Conservation (phyloP, 2,797 vertebrate species). For the Kryptolebias ocellatus region DNA sequence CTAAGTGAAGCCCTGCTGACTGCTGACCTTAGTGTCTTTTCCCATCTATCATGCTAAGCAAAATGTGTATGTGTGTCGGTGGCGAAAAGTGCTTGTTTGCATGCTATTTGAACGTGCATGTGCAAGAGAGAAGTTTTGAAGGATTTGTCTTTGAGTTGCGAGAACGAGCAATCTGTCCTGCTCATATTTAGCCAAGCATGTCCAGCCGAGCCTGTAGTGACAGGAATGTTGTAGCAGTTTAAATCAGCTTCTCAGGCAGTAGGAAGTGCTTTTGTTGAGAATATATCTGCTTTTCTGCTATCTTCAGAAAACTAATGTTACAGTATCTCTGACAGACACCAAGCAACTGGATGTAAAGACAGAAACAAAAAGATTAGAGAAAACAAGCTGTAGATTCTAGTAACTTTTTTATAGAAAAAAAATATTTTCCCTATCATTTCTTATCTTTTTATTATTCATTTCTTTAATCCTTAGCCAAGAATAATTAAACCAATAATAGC, state of each 20-base stretch:
- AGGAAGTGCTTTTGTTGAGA: slow-evolving; percentile 62
- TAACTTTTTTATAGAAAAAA: neutral
- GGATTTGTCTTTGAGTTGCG: slow-evolving; percentile 70
- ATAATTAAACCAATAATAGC: neutral
- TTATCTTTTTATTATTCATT: neutral
- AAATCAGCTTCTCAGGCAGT: slow-evolving; percentile 73
- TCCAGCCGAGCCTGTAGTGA: slow-evolving; percentile 62
- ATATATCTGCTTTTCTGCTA: slow-evolving; percentile 61
- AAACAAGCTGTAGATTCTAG: neutral
- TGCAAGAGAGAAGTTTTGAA: slow-evolving; percentile 61
- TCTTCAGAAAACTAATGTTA: slow-evolving; percentile 41
- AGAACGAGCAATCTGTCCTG: slow-evolving; percentile 72
- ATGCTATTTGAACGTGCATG: slow-evolving; percentile 47
- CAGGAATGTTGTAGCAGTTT: slow-evolving; percentile 67
- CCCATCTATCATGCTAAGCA: slow-evolving; percentile 68
- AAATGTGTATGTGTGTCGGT: slow-evolving; percentile 24
- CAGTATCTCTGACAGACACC: slow-evolving; percentile 13
- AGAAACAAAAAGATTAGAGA: neutral
- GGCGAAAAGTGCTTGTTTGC: slow-evolving; percentile 49
- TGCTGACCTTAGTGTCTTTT: slow-evolving; percentile 78
- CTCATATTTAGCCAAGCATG: slow-evolving; percentile 74
- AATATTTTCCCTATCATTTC: neutral
- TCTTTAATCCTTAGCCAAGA: too few species aligned
- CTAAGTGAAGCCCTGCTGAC: slow-evolving; percentile 76
- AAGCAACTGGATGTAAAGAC: slow-evolving; percentile 14